Percentiles rank a stretch among this genome's conserved stretches.
These are phyloP conservation scores for Venusia cambrica DNA, from an alignment of 2,888 invertebrate genomes.

Conservation along the genomic window DNA sequence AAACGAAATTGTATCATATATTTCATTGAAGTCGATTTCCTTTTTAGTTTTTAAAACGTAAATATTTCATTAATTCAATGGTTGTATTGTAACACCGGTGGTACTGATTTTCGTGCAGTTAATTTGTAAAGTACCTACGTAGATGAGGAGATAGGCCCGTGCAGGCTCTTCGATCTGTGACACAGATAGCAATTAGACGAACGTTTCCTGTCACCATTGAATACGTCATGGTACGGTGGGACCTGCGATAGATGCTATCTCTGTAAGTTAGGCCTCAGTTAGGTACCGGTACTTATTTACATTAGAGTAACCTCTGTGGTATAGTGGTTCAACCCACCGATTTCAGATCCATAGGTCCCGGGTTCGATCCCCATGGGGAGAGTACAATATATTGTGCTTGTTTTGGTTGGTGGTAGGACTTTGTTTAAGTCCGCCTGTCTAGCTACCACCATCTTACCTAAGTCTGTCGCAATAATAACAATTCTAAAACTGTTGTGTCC, in stretches of 20 bases:
- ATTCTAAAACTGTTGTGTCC: no score
- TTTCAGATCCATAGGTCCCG: no score
- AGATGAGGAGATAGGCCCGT: constrained; percentile 49
- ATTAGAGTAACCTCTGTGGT: constrained; percentile 10
- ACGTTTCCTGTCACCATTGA: constrained; percentile 50
- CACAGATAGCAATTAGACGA: constrained; percentile 56
- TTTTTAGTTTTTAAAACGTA: no score
- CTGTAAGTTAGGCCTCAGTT: constrained; percentile 7
- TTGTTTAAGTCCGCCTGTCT: no score
- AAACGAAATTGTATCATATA: no score
- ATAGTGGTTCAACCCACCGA: no score
- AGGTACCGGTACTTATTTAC: constrained; percentile 9
- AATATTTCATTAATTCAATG: constrained; percentile 39
- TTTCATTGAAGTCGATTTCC: no score
- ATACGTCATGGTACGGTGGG: constrained; percentile 36
- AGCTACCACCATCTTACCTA: no score
- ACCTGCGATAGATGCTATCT: constrained; percentile 18
- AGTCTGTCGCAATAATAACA: no score
- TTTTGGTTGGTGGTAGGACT: no score
- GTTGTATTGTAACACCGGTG: constrained; percentile 37
- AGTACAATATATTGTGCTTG: no score
- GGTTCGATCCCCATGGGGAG: no score
- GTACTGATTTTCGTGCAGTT: constrained; percentile 40
- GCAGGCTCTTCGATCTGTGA: constrained; percentile 56
- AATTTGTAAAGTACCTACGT: constrained; percentile 48